Conservation (phyloP, 2,888 invertebrate species). For the Xestia rhomboidea region DNA sequence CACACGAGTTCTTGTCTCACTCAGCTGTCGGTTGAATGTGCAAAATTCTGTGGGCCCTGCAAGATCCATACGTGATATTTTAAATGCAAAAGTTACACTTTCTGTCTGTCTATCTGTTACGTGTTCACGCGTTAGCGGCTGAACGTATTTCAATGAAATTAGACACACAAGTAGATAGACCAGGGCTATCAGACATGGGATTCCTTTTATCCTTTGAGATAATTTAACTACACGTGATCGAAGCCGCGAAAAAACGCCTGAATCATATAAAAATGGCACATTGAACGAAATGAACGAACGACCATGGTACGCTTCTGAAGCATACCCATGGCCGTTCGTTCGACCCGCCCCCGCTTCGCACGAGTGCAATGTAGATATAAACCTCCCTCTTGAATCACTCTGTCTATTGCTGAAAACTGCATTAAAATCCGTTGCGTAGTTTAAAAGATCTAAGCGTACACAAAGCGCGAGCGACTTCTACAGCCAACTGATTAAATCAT, state of each 20-base stretch:
- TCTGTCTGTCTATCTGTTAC: background rate
- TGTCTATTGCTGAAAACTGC: too few relatives aligned
- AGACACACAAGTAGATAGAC: background rate
- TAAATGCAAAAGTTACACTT: background rate
- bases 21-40: constrained; percentile 82
- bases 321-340: too few relatives aligned
- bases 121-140: background rate
- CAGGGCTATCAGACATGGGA: background rate
- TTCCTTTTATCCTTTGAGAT: background rate
- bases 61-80: constrained; percentile 21
- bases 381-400: too few relatives aligned
- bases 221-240: background rate
- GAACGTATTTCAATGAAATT: background rate
- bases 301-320: too few relatives aligned
- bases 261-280: background rate
- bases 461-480: background rate
- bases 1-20: constrained; percentile 82
- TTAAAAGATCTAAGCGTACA: too few relatives aligned
- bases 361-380: too few relatives aligned
- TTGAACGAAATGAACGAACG: background rate
- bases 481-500: background rate
- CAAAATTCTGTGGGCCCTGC: constrained; percentile 82
- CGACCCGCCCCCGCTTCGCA: too few relatives aligned
- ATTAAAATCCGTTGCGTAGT: too few relatives aligned
- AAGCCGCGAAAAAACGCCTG: background rate